These are phyloP conservation scores for Eudasyphora cyanicolor DNA, from an alignment of 2,888 invertebrate genomes.

Conservation along the genomic window DNA sequence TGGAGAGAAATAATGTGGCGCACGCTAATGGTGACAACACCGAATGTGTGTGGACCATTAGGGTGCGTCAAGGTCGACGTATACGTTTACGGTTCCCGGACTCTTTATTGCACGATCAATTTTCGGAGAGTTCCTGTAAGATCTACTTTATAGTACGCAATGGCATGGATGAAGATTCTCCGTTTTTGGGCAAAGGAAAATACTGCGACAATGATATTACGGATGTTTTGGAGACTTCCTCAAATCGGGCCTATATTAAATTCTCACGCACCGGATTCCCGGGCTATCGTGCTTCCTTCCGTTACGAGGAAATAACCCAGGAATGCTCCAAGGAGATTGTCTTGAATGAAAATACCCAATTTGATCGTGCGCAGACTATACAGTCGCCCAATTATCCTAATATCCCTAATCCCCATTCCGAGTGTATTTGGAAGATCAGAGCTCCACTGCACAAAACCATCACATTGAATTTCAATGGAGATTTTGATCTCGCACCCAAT, in stretches of 20 bases:
- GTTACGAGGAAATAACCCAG: slow-evolving; percentile 74
- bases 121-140: slow-evolving; percentile 75
- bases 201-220: slow-evolving; percentile 80
- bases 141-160: slow-evolving; percentile 83
- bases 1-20: slow-evolving; percentile 21
- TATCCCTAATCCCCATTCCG: slow-evolving; percentile 88
- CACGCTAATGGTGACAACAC: slow-evolving; percentile 8
- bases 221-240: slow-evolving; percentile 83
- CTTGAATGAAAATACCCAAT: slow-evolving; percentile 58
- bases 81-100: slow-evolving; percentile 85
- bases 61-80: slow-evolving; percentile 86
- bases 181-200: slow-evolving; percentile 87
- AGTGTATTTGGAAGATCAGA: slow-evolving; percentile 90
- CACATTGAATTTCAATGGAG: slow-evolving; percentile 88
- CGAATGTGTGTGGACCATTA: slow-evolving; percentile 87
- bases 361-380: slow-evolving; percentile 79
- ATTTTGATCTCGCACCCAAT: slow-evolving; percentile 84
- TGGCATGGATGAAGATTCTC: slow-evolving; percentile 87
- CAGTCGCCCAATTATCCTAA: slow-evolving; percentile 91
- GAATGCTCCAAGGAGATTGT: slow-evolving; percentile 85
- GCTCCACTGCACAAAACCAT: slow-evolving; percentile 88
- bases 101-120: slow-evolving; percentile 80
- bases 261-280: slow-evolving; percentile 59
- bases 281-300: slow-evolving; percentile 68
- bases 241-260: slow-evolving; percentile 84